Conservation (phyloP, 2,113 vertebrate genomes). For the Miniopterus natalensis region DNA sequence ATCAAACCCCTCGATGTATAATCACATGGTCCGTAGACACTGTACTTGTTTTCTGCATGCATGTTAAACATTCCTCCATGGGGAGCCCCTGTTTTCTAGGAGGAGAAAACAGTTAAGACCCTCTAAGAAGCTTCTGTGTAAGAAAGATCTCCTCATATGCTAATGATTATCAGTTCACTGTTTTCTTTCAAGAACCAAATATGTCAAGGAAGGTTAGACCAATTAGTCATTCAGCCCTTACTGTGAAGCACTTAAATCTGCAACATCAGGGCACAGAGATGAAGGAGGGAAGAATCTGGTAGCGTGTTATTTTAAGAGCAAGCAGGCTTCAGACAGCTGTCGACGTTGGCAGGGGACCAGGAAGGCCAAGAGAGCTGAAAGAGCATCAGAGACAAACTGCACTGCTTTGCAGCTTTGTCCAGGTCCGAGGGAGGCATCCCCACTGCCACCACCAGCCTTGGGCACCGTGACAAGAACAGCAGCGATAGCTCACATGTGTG, state of each 20-base stretch:
- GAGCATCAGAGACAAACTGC: not conserved
- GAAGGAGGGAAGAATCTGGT: conserved; percentile 34
- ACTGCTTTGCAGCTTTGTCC: not conserved
- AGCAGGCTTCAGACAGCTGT: not conserved
- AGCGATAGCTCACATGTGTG: rapidly evolving
- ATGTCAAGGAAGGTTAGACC: conserved; percentile 36
- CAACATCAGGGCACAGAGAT: not conserved
- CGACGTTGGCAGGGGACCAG: conserved; percentile 17
- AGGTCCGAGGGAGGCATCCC: not conserved
- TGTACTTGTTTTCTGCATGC: not conserved
- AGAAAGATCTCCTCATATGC: not conserved
- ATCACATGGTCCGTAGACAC: not conserved
- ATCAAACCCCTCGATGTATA: not conserved
- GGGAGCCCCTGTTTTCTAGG: not conserved
- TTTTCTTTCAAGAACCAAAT: conserved; percentile 33
- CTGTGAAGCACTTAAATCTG: not conserved
- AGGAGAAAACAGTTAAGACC: not conserved
- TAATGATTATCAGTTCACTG: conserved; percentile 19
- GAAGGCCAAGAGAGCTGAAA: not conserved
- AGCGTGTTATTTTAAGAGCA: conserved; percentile 48
- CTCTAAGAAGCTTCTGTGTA: not conserved
- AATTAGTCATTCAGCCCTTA: conserved; percentile 22
- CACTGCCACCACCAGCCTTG: not conserved
- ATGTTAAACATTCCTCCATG: not conserved
- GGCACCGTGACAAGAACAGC: not conserved